These are phyloP conservation scores for Anguilla pacifica DNA, from an alignment of 2,797 vertebrate species.

Conservation along the genomic window DNA sequence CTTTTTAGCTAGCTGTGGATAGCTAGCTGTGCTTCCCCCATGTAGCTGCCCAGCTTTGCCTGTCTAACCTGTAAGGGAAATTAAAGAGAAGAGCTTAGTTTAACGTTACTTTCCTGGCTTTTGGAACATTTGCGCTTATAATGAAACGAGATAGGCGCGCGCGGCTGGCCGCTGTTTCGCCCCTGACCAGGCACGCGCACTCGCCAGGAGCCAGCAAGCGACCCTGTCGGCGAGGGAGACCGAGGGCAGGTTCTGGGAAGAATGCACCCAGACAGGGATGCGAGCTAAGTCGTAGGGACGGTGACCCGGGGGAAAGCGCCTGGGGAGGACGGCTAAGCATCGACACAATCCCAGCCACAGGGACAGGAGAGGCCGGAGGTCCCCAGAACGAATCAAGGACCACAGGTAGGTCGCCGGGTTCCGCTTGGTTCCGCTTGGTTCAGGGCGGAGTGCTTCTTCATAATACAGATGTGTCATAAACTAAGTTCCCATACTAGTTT, in stretches of 20 bases:
- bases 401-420: conserved; percentile 60
- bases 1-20: background rate
- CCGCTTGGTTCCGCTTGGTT: background rate
- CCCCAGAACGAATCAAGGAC: conserved; percentile 58
- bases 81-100: background rate
- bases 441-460: background rate
- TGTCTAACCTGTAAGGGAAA: background rate
- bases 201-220: conserved; percentile 39
- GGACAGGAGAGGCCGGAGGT: conserved; percentile 32
- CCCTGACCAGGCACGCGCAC: conserved; percentile 45
- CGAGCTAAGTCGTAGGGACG: background rate
- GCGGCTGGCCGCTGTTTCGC: conserved; percentile 55
- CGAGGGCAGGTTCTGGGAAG: conserved; percentile 38
- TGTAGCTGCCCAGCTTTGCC: background rate
- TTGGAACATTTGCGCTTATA: conserved; percentile 41
- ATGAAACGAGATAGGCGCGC: conserved; percentile 77
- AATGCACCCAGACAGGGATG: background rate
- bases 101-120: background rate
- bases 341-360: background rate
- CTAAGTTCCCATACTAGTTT: background rate
- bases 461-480: background rate
- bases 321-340: conserved; percentile 31
- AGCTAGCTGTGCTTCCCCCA: background rate
- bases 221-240: conserved; percentile 49
- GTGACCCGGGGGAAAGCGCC: conserved; percentile 22